Base-by-base conservation (phyloP, 2,888 invertebrate genomes). In the Volucella zonaria region DNA sequence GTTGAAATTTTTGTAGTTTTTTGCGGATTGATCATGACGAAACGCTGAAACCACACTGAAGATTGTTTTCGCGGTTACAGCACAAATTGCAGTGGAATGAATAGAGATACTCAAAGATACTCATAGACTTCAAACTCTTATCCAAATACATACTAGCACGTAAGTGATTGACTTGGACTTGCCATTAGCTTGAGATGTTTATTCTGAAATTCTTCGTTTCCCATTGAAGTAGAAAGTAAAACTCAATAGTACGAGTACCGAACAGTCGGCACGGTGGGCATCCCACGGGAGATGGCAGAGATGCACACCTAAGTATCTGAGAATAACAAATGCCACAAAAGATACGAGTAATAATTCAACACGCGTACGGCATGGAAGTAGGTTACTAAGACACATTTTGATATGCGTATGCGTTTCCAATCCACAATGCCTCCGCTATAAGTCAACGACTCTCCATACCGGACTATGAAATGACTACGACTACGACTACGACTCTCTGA, bases 1-100 rank as follows among this genome's bases (percentile, higher is more conserved):
- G 47, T 79, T 43, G 31, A 31, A 31, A 31, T 31, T 31, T 31
- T 31, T 31, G 31, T 31, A 31, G 31, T 64, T 38, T n/a, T 75
- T 67, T 73, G 76, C 71, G 47, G 73, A 58, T 62, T 49, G 67
- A 76, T 85, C 83, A 71, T 85, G 80, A 85, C 71, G 83, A 80
- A 85, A 80, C 76, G 85, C 73, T 85, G 68, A 64, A 81, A 81
- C 85, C 85, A 43, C 85, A 81, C 10, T 42, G 52, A 54, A 77
- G 85, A 85, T 85, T 81, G 68, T 81, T 77, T 85, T 85, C 85
- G 85, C 81, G 83, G 83, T 80, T 83, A 59, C 59, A 23, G 52
- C 49, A 56, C 45, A 61, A 49, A 64, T 58, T 70, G 56, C 73
- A 67, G 54, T 47, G 49, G 18, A 14, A 56, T 18, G 11, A 38